Conservation (phyloP, 1,140 invertebrate species). For the Drosophila neocordata region DNA sequence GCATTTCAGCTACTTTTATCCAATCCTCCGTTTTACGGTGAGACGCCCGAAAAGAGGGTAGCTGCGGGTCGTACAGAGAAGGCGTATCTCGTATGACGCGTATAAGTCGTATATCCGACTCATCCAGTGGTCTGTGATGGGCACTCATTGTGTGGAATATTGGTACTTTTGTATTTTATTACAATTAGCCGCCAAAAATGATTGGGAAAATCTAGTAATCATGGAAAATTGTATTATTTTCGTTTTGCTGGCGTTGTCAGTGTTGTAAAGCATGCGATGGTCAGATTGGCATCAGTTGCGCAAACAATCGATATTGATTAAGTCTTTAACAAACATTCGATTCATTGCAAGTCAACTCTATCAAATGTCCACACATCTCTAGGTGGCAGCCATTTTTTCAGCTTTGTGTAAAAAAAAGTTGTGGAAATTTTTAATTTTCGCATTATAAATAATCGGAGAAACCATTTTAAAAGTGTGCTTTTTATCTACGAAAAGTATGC, state of each 20-base stretch:
- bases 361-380: constrained; percentile 43
- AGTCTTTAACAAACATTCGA: constrained; percentile 37
- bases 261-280: neutral
- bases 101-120: constrained; percentile 65
- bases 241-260: constrained; percentile 2
- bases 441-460: neutral
- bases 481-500: constrained; percentile 52
- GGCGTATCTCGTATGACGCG: constrained; percentile 61
- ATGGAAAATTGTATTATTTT: constrained; percentile 6
- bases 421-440: constrained; percentile 46
- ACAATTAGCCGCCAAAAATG: neutral
- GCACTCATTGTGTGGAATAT: constrained; percentile 59
- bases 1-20: constrained; percentile 56
- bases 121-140: constrained; percentile 67
- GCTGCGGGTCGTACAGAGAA: constrained; percentile 63
- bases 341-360: constrained; percentile 40
- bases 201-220: neutral
- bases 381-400: constrained; percentile 73
- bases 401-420: constrained; percentile 69
- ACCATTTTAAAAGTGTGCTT: constrained; percentile 21
- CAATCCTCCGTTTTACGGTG: constrained; percentile 74
- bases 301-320: neutral
- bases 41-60: constrained; percentile 63
- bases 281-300: neutral
- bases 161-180: constrained; percentile 5